Percentiles rank a stretch among this genome's conserved stretches.
These are phyloP conservation scores for Nannoperca obscura DNA, from an alignment of 2,797 vertebrate genomes.

Conservation along the genomic window DNA sequence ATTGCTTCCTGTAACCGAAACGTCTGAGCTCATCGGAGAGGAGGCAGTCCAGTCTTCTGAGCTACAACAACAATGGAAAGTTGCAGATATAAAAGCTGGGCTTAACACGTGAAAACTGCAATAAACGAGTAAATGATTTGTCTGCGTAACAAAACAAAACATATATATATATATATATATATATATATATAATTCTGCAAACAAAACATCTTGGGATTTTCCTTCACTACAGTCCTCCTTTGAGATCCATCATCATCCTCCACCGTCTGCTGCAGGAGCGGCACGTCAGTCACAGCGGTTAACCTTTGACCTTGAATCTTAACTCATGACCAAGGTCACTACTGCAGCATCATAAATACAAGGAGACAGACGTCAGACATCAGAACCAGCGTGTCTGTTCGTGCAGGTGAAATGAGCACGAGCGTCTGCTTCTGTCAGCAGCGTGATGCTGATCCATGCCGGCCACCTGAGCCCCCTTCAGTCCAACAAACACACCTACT, in stretches of 20 bases:
- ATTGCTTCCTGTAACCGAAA: slow-evolving; percentile 39
- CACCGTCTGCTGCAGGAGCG: not conserved
- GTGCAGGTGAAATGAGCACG: not conserved
- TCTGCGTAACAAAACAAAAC: not conserved
- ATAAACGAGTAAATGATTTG: not conserved
- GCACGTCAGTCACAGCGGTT: slow-evolving; percentile 18
- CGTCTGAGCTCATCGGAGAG: slow-evolving; percentile 31
- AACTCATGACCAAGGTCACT: slow-evolving; percentile 15
- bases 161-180: too few species aligned
- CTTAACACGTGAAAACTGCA: not conserved
- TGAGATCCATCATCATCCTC: not conserved
- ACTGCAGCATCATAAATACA: slow-evolving; percentile 13
- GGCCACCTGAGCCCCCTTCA: not conserved
- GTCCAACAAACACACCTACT: slow-evolving; percentile 47
- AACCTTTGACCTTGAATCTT: slow-evolving; percentile 52
- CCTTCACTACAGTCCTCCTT: not conserved
- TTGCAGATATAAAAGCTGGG: not conserved
- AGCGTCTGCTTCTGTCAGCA: slow-evolving; percentile 6
- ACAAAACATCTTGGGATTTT: not conserved
- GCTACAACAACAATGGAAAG: not conserved
- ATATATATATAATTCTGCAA: not conserved
- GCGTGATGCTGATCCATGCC: not conserved
- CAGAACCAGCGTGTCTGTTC: not conserved
- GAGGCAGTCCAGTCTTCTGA: not conserved
- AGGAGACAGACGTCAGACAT: not conserved